Percentiles rank a stretch among this genome's conserved stretches.
Conservation (phyloP, 2,113 vertebrate genomes). For the Diadophis punctatus region DNA sequence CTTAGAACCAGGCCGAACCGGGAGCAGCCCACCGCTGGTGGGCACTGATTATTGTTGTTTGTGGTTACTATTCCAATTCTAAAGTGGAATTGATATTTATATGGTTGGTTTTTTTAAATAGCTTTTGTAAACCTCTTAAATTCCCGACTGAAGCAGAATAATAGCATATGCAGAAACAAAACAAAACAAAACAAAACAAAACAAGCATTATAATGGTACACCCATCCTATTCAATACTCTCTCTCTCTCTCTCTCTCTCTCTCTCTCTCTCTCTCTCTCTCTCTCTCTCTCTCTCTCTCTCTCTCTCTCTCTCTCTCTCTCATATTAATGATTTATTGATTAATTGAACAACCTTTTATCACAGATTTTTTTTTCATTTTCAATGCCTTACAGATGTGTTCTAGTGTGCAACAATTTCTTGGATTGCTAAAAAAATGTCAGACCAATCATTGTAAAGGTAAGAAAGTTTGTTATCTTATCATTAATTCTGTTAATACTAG, state of each 20-base stretch:
- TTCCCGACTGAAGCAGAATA: background rate
- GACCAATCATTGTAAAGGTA: background rate
- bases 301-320: too few species aligned
- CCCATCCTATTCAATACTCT: background rate
- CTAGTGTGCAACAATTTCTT: background rate
- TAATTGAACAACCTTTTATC: background rate
- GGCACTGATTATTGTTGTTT: background rate
- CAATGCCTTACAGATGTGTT: background rate
- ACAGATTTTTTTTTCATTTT: background rate
- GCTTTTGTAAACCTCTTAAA: background rate
- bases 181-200: too few species aligned
- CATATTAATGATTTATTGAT: too few species aligned
- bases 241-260: too few species aligned
- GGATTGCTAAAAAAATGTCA: background rate
- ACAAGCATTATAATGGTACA: background rate
- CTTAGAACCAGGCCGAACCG: too few species aligned
- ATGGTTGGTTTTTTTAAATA: background rate
- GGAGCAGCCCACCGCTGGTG: too few species aligned
- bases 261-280: too few species aligned
- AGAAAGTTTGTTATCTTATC: background rate
- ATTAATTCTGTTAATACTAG: background rate
- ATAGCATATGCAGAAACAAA: background rate
- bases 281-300: too few species aligned
- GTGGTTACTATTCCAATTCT: background rate
- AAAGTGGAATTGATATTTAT: background rate